These are phyloP conservation scores for Cetoscarus ocellatus DNA, from an alignment of 2,797 vertebrate species.

Conservation along the genomic window DNA sequence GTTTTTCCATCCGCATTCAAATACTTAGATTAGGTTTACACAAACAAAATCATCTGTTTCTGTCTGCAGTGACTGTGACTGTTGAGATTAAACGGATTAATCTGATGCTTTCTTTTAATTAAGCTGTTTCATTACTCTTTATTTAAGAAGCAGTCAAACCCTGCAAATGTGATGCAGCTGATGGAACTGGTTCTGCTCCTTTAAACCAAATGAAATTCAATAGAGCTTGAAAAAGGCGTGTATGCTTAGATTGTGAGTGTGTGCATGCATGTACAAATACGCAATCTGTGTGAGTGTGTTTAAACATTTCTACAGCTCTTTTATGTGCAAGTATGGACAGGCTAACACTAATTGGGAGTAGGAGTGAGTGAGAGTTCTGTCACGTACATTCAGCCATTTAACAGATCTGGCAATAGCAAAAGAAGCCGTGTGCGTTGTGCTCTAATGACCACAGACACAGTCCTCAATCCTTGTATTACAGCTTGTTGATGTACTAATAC, in stretches of 20 bases:
- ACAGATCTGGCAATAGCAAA: constrained; percentile 44
- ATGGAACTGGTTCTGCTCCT: constrained; percentile 13
- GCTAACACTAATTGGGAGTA: constrained; percentile 63
- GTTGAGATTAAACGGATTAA: background rate
- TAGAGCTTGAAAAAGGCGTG: constrained; percentile 4
- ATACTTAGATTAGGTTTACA: background rate
- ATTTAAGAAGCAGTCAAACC: constrained; percentile 10
- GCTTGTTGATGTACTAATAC: constrained; percentile 28
- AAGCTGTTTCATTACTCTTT: background rate
- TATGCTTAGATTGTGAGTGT: background rate
- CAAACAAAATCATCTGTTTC: no score
- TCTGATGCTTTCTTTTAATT: background rate
- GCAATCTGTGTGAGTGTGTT: background rate
- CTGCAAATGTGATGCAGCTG: constrained; percentile 1
- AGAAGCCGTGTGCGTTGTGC: constrained; percentile 1
- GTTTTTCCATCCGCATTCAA: background rate
- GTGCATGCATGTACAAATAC: background rate
- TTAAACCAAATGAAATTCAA: constrained; percentile 15
- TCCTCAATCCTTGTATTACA: constrained; percentile 39
- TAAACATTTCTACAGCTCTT: constrained; percentile 18
- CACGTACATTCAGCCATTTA: constrained; percentile 57
- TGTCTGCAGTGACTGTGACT: background rate
- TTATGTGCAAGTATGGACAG: constrained; percentile 37
- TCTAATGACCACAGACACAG: constrained; percentile 33
- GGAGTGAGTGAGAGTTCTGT: constrained; percentile 58